These are phyloP conservation scores for Pterocles orientalis DNA, from an alignment of 2,113 vertebrate genomes.

Conservation along the genomic window DNA sequence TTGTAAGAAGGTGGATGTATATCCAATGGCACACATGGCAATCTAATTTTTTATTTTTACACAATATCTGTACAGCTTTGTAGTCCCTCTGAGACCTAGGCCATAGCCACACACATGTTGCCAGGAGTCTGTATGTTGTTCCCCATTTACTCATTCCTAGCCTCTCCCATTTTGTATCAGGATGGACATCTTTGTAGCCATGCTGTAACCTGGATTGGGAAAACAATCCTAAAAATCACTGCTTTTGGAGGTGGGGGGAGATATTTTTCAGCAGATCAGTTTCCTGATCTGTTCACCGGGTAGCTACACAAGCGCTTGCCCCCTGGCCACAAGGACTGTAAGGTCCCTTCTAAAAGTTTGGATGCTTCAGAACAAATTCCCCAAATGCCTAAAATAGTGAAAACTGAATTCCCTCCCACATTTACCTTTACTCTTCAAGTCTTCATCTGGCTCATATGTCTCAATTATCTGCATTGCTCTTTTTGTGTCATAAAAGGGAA, in stretches of 20 bases:
- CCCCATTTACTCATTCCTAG: background rate
- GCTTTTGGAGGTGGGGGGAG: background rate
- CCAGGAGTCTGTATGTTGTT: background rate
- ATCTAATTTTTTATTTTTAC: background rate
- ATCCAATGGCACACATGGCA: background rate
- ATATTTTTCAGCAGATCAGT: background rate
- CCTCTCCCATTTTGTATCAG: background rate
- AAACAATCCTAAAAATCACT: background rate
- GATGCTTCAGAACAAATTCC: background rate
- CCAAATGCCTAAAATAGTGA: background rate
- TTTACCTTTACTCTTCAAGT: constrained; percentile 94
- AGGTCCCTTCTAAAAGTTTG: background rate
- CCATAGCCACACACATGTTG: background rate
- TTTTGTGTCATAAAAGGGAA: constrained; percentile 96
- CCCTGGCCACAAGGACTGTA: background rate
- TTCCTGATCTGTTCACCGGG: background rate
- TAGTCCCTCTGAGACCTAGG: background rate
- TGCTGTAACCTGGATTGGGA: background rate
- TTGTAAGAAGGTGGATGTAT: background rate
- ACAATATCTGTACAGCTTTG: background rate
- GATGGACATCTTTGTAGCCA: background rate
- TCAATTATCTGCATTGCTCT: constrained; percentile 97
- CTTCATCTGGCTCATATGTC: constrained; percentile 91
- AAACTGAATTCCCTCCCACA: background rate
- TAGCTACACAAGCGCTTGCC: background rate